Evolutionary conservation across 35 echinoderm and acorn worm species (phyloP), one percentile per base, ranked within the genome.

Genomic region (Hemicentrotus pulcherrimus): DNA sequence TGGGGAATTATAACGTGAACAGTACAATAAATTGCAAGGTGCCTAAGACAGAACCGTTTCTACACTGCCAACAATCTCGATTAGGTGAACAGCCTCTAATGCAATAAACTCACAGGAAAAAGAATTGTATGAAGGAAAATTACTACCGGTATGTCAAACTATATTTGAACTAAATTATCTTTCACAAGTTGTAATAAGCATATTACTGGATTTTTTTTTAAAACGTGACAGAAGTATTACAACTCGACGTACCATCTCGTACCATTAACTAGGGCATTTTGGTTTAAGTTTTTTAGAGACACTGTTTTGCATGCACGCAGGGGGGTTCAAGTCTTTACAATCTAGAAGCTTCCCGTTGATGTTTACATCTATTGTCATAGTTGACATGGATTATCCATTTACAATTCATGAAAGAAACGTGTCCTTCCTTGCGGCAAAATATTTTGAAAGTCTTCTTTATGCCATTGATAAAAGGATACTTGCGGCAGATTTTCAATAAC

Each of bases 341-440:
- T 78, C 22, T 78, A 78, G 3, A 22, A 78, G 65, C 65, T 78
- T 22, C 65, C 65, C 7, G 65, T 28, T 28, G 28, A 78, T 78
- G 65, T 78, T 78, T 78, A 78, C 65, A 78, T n/a, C 65, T 28
- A n/a, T 78, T 78, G 65, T 78, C 19, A 78, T 78, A 78, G 65
- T 78, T 78, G 65, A 22, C 65, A 24, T 78, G 18, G 65, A n/a
- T 78, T 2, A 22, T 3, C 65, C 65, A 30, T 78, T 78, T 22
- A 78, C 7, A n/a, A 7, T 78, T 78, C 28, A 78, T 78, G 65
- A 78, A 78, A 78, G 65, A 78, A 78, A 78, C 28, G 65, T n/a
- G 65, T 55, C 15, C 35, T 41, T 41, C 52, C 19, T 7, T 78
- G 24, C 65, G 6, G 65, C 65, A n/a, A 78, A 78, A 78, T 1